Evolutionary conservation across 23 tunicate species (phyloP), one percentile per base, ranked within the genome.

Genomic region (Halocynthia aurantium): DNA sequence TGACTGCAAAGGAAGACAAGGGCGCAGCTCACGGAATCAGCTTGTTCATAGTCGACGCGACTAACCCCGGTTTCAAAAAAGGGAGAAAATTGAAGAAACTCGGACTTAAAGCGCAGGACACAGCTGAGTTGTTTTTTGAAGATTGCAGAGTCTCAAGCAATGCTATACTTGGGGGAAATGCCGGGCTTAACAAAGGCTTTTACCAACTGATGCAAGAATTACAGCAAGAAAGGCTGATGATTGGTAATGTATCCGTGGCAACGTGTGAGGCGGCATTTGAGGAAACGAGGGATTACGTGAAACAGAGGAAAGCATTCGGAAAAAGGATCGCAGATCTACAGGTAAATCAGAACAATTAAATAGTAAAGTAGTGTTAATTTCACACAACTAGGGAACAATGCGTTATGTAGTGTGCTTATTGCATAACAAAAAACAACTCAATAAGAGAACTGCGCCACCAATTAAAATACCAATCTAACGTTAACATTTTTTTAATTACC

Each of bases 261-360:
- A 84, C 86, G 22, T 82, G 95, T 71, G 99, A 95, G 61, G 85
- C 67, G 70, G 75, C 86, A 80, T 95, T 95, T 54, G 99, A 95
- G 72, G 87, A 81, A 53, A 95, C 99, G 5, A 52, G 99, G 60
- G 96, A 89, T 67, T 95, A 95, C 74, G 99, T 95, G 60, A 95
- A 95, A 76, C 91, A 89, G 69, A 73, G 99, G 70, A 95, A 88
- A 76, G 99, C 99, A 0, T 95, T 95, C 62, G 99, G 99, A 66
- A 90, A 86, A 73, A 84, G 90, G 8, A 70, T 95, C 22, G 79
- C 95, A 55, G 78, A 95, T 57, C 75, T 95, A 49, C 96, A 95
- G 53, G 44, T 31, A 31, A 31, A 4, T 4, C 44, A 31, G 4
- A 31, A 31, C 44, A 31, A 1, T 31, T 31, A 0, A 31, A 31